Base-by-base conservation (phyloP, 1,140 invertebrate species). In the Eufriesea mexicana region DNA sequence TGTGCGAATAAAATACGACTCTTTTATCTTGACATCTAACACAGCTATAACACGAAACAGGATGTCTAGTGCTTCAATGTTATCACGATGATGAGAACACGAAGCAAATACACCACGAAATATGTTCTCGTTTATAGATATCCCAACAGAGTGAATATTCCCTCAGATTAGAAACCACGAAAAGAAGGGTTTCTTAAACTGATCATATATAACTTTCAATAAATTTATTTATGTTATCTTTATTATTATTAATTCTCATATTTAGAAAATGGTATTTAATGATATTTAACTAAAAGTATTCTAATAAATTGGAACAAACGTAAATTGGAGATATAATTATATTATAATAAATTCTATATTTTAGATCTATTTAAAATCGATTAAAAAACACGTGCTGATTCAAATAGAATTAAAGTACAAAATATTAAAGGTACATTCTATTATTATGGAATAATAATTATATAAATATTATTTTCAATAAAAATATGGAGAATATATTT, bases 1-100 rank as follows among this genome's bases (percentile, higher is more conserved):
- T 59, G 77, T 75, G 71, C 62, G 71, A 88, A 71, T n/a, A 77
- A 86, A 86, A 80, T 86, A 77, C 80, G 67, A 54, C 66, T 54
- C 62, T 83, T 89, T 81, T 83, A 90, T 67, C 79, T 84, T 86
- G 82, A 72, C 86, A 89, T 90, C 84, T 84, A 87, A 86, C 54
- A 86, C 71, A 86, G 84, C 49, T 64, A 70, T 49, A 59, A 59
- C n/a, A 20, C 20, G 51, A 80, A 80, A 72, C 81, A 86, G 75
- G 74, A 87, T 87, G 51, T 51, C 18, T 59, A 79, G 55, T 75
- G 55, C 68, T 61, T 45, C 12, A 54, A 55, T 78, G 68, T 83
- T 83, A 61, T 71, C 68, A 73, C 68, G 72, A 45, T 54, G 68
- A 83, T 77, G 67, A 42, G 59, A 82, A 85, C 57, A 68, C 51